These are phyloP conservation scores for Drosophila prolongata DNA, from an alignment of 2,888 invertebrate genomes.

Conservation along the genomic window DNA sequence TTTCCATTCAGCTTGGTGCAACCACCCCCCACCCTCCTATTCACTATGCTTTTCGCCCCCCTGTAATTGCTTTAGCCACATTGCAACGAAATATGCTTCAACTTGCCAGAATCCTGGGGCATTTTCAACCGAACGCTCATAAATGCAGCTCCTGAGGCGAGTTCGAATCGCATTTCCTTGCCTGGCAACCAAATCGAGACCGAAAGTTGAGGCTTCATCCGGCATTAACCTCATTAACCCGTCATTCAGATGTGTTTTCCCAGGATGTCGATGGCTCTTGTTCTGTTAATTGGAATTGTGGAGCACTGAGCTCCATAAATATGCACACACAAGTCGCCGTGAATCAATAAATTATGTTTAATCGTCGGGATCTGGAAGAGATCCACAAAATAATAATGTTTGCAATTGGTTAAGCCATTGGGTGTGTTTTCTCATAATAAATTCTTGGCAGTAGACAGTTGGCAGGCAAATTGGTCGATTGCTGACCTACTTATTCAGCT, in stretches of 20 bases:
- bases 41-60: neutral
- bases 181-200: slow-evolving; percentile 19
- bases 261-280: slow-evolving; percentile 12
- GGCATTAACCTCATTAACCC: slow-evolving; percentile 40
- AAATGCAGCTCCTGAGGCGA: slow-evolving; percentile 30
- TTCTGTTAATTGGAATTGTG: slow-evolving; percentile 34
- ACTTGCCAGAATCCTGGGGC: neutral
- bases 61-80: slow-evolving; percentile 45
- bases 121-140: neutral
- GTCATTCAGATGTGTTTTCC: slow-evolving; percentile 25
- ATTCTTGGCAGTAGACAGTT: slow-evolving; percentile 16
- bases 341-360: slow-evolving; percentile 34
- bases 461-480: slow-evolving; percentile 3
- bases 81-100: slow-evolving; percentile 28
- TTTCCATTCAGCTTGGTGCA: slow-evolving; percentile 3
- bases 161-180: slow-evolving; percentile 20
- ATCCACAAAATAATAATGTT: neutral
- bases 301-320: slow-evolving; percentile 27
- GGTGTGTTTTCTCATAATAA: slow-evolving; percentile 8
- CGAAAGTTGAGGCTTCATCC: slow-evolving; percentile 34
- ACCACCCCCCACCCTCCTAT: neutral
- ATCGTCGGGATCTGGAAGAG: slow-evolving; percentile 13
- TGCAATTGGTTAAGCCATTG: neutral
- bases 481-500: slow-evolving; percentile 31
- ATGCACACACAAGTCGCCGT: slow-evolving; percentile 20